Evolutionary conservation across 2,888 invertebrate species (phyloP), one percentile per base, ranked within the genome.

Genomic region (Salticus scenicus): DNA sequence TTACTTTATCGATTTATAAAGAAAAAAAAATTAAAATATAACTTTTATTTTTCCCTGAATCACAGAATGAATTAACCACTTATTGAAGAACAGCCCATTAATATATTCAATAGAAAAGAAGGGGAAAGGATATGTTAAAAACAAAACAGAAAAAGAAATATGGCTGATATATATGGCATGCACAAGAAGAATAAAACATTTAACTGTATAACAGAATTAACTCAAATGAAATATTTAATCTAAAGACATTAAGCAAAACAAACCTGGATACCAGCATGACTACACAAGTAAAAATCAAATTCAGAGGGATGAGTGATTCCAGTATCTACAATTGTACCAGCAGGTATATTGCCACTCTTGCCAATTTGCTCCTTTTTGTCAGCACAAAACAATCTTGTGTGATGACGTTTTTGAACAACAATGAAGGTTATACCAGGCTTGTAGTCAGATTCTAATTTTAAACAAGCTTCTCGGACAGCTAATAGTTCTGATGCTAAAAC

Each of bases 241-340:
- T n/a, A n/a, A n/a, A n/a, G n/a, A n/a, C n/a, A n/a, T 47, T 10
- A 47, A 24, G 12, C 12, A 17, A 14, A 47, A 47, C 73, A 51
- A 72, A 89, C 89, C 77, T 97, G 97, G 90, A 97, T 97, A 89
- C 97, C 97, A 92, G 97, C 97, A 91, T 97, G 97, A 92, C 96
- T 98, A 94, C 99, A 99, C 83, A 99, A 94, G 92, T 99, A 99
- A 93, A 99, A 99, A 92, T 99, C 99, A 92, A 99, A 99, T 92
- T 99, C 99, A 2, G 99, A 99, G 70, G 99, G 99, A 93, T 99
- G 99, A 67, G 99, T 99, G 91, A 99, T 99, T 89, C 99, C 99
- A 88, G 98, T 97, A 92, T 99, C 99, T 69, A 99, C 99, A 0
- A 99, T 99, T 78, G 99, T 99, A 80, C 99, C 99, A 27, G 99